Base-by-base conservation (phyloP, 1,140 invertebrate genomes). In the Brachionus rubens region DNA sequence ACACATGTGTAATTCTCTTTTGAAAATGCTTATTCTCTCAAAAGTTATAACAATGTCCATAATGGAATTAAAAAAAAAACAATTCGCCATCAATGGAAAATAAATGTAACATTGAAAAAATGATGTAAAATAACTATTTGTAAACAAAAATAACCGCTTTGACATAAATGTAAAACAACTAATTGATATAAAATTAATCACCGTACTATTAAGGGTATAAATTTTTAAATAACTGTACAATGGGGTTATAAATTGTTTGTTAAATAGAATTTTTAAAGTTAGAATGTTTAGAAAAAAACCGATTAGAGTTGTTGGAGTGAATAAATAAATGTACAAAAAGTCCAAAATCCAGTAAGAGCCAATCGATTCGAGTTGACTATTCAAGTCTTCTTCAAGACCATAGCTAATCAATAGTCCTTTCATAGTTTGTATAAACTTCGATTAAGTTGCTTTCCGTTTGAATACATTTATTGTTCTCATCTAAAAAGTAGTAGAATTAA, bases 21-120 rank as follows among this genome's bases (percentile, higher is more conserved):
- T 28, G 33, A 54, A 54, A 28, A 54, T 14, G 2, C 24, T 54
- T 54, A 54, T 54, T 28, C 33, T 24, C 26, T 54, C 52, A 28
- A 54, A 28, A 10, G 52, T 28, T 5, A 54, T 54, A 0, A 28
- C 16, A 12, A 54, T 28, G 33, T 54, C 52, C 2, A 54, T 24
- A 10, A 54, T 12, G 3, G 52, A 16, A n/a, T 28, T 54, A 26
- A 54, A 6, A 28, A 54, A 54, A 28, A 54, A 54, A 54, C 26
- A 54, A 14, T 54, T 54, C n/a, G 52, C 52, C 52, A 54, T 54
- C 33, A 54, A 26, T 54, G 52, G 52, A 26, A 54, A 26, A 26
- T 54, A 54, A 3, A 54, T 26, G 24, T 54, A 54, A n/a, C 52
- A 54, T 14, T 54, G 52, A 33, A 54, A 54, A 54, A 2, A 28